Conservation (phyloP, 2,888 invertebrate genomes). For the Oxycera nigricornis region DNA sequence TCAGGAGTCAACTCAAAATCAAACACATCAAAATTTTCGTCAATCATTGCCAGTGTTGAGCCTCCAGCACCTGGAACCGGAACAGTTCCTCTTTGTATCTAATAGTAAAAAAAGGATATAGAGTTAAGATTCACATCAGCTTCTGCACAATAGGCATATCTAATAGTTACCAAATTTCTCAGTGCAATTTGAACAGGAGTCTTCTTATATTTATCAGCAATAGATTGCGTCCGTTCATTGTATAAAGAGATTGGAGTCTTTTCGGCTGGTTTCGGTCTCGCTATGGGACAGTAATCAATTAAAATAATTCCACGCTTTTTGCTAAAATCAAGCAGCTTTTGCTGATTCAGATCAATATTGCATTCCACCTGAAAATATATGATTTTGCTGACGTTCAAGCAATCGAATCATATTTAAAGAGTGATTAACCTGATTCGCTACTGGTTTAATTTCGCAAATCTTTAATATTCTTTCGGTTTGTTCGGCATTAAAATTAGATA, state of each 20-base stretch:
- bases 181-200: conserved; percentile 70
- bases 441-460: conserved; percentile 72
- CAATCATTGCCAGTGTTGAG: conserved; percentile 62
- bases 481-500: conserved; percentile 85
- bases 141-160: too few species aligned
- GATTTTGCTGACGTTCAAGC: background rate
- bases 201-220: conserved; percentile 70
- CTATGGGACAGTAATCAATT: conserved; percentile 78
- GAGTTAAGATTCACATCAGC: too few species aligned
- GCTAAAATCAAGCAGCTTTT: conserved; percentile 73
- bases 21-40: conserved; percentile 66
- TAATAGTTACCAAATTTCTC: conserved; percentile 70
- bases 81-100: conserved; percentile 65
- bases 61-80: conserved; percentile 69
- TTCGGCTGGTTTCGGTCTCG: conserved; percentile 65
- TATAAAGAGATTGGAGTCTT: conserved; percentile 63
- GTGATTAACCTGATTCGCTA: conserved; percentile 65
- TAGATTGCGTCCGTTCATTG: conserved; percentile 64
- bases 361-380: conserved; percentile 55
- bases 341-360: conserved; percentile 75
- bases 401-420: background rate
- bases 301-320: conserved; percentile 69
- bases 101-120: conserved; percentile 51
- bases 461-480: conserved; percentile 76
- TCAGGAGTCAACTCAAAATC: conserved; percentile 65